A percentile compares a stretch with the other conserved stretches of the same genome.
phyloP scores from a whole-genome alignment of 2,797 vertebrate species.

The Rhyacichthys aspro region DNA sequence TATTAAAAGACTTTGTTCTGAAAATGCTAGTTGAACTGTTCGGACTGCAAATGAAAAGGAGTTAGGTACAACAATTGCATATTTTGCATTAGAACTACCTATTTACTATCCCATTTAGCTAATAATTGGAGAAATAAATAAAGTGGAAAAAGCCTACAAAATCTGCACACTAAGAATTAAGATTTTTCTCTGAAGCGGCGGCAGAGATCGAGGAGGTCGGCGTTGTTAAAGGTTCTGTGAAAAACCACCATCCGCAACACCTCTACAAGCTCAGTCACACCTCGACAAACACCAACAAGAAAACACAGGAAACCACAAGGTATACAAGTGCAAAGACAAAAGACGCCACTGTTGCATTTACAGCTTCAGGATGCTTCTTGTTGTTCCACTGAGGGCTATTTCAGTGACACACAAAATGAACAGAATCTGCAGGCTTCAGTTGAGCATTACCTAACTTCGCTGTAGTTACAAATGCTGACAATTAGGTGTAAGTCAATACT shows the following conservation, averaged over 20 bases:
- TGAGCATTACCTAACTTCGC: no score
- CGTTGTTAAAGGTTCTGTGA: conserved; percentile 42
- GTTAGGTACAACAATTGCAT: no score
- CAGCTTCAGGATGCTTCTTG: background rate
- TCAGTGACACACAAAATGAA: no score
- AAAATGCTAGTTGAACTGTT: no score
- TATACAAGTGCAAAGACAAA: conserved; percentile 41
- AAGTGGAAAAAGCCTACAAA: background rate
- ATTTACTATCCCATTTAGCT: no score
- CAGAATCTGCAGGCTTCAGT: no score
- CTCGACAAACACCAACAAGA: conserved; percentile 24
- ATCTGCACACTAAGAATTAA: background rate
- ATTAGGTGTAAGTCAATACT: background rate
- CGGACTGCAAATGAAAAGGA: no score
- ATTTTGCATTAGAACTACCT: no score
- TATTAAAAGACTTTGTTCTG: no score
- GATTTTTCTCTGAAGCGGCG: conserved; percentile 8
- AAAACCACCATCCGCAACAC: conserved; percentile 45
- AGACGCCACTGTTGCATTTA: conserved; percentile 38
- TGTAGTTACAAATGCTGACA: no score
- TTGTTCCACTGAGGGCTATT: background rate
- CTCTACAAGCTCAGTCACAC: conserved; percentile 11
- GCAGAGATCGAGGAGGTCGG: background rate
- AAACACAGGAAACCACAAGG: conserved; percentile 66
- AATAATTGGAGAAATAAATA: no score